A percentile compares a stretch with the other conserved stretches of the same genome.
phyloP scores from a whole-genome alignment of 2,113 vertebrate species.

The Syngnathus scovelli region DNA sequence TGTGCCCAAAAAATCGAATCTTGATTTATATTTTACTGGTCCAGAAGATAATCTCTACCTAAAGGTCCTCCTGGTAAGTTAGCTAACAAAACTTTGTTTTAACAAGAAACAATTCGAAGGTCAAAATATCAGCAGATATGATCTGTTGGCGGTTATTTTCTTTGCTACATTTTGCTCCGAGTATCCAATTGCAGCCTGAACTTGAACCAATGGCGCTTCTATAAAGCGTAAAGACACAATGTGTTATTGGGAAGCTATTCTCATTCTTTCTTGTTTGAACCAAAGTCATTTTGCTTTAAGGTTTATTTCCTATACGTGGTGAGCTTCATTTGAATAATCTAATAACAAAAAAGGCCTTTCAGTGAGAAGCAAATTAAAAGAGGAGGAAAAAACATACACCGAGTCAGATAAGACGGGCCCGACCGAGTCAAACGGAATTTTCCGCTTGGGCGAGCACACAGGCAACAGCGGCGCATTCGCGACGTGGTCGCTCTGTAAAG shows the following conservation, averaged over 20 bases:
- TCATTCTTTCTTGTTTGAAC: background rate
- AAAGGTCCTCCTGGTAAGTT: background rate
- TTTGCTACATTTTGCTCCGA: background rate
- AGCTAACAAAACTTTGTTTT: background rate
- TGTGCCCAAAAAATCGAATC: too few relatives aligned
- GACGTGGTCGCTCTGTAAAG: conserved; percentile 35
- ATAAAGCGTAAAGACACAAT: background rate
- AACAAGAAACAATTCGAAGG: background rate
- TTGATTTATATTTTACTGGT: too few relatives aligned
- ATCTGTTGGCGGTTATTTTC: background rate
- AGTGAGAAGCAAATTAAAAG: conserved; percentile 60
- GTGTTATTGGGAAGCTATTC: background rate
- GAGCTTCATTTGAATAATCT: conserved; percentile 59
- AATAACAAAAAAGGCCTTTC: conserved; percentile 56
- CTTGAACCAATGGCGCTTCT: background rate
- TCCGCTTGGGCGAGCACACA: conserved; percentile 70
- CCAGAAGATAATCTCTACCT: too few relatives aligned
- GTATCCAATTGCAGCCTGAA: background rate
- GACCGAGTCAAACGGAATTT: conserved; percentile 66
- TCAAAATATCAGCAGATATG: background rate
- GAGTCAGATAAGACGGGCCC: conserved; percentile 64
- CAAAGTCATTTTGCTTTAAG: conserved; percentile 28
- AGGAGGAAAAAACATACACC: conserved; percentile 55
- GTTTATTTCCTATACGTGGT: conserved; percentile 40
- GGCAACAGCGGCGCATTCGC: conserved; percentile 10